A percentile compares a stretch with the other conserved stretches of the same genome.
These are phyloP conservation scores for Drosophila falleni DNA, from an alignment of 2,888 invertebrate species.

Conservation along the genomic window DNA sequence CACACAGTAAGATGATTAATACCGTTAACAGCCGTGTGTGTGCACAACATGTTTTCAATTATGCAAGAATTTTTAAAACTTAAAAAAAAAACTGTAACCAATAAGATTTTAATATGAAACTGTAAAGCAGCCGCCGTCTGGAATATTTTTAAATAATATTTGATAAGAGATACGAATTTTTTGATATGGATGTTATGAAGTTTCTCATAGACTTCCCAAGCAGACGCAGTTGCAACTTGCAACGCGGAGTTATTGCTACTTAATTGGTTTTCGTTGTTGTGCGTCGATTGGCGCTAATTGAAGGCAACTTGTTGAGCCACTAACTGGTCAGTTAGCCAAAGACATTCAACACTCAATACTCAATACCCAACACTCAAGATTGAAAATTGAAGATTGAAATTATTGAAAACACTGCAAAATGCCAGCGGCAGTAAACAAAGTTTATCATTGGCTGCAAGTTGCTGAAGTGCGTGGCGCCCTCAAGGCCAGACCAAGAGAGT, in stretches of 20 bases:
- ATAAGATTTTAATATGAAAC: constrained; percentile 4
- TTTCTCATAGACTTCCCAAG: constrained; percentile 15
- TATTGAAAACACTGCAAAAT: constrained; percentile 35
- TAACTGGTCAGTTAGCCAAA: constrained; percentile 38
- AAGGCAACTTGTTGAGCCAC: constrained; percentile 69
- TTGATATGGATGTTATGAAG: constrained; percentile 15
- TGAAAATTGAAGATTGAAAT: constrained; percentile 35
- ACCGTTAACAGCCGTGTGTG: constrained; percentile 24
- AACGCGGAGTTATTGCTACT: constrained; percentile 56
- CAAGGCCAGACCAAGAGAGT: constrained; percentile 40
- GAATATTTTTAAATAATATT: constrained; percentile 48
- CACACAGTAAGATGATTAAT: constrained; percentile 49
- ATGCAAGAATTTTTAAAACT: constrained; percentile 26
- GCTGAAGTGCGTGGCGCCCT: constrained; percentile 31
- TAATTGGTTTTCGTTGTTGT: constrained; percentile 79
- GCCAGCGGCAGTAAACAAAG: constrained; percentile 37
- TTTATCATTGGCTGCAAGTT: constrained; percentile 52
- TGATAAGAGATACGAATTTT: constrained; percentile 57
- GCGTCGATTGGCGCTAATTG: constrained; percentile 78
- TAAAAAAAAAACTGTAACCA: constrained; percentile 29
- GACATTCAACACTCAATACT: constrained; percentile 10
- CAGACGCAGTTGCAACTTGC: constrained; percentile 1
- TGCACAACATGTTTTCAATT: constrained; percentile 48
- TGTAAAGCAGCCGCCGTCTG: constrained; percentile 7
- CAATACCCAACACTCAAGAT: background rate